Conservation (phyloP, 2,888 invertebrate genomes). For the Dolichopus griseipennis region DNA sequence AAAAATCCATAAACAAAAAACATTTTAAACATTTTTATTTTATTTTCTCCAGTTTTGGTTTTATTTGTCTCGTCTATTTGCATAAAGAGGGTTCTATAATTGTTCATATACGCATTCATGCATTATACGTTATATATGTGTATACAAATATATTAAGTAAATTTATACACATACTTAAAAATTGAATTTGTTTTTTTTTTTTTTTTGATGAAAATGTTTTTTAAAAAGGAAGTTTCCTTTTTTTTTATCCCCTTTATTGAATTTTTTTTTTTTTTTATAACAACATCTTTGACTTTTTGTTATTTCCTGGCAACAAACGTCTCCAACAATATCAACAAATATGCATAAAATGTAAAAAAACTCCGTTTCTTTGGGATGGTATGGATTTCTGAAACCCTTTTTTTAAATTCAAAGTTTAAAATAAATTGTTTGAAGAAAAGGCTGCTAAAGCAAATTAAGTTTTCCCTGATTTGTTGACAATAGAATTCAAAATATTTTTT, state of each 20-base stretch:
- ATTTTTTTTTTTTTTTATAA: neutral
- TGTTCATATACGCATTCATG: neutral
- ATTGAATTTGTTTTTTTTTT: neutral
- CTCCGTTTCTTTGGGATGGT: too few species aligned
- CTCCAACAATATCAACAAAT: too few species aligned
- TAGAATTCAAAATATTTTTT: too few species aligned
- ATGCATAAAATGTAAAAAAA: too few species aligned
- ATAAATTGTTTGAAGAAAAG: too few species aligned
- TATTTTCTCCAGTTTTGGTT: too few species aligned
- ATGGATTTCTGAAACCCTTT: too few species aligned
- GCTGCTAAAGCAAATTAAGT: too few species aligned
- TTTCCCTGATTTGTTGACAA: too few species aligned
- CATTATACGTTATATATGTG: neutral
- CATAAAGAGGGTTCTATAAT: conserved; percentile 6
- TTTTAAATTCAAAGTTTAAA: too few species aligned
- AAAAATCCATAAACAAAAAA: neutral
- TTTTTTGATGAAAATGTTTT: neutral
- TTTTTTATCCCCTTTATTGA: neutral
- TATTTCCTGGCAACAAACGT: neutral
- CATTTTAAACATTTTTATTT: too few species aligned
- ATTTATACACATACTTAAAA: neutral
- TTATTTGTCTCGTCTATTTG: neutral
- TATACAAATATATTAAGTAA: neutral
- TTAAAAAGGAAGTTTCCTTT: neutral
- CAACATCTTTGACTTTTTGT: neutral